Base-by-base conservation (phyloP, 1,140 invertebrate genomes). In the Coenobita brevimanus region DNA sequence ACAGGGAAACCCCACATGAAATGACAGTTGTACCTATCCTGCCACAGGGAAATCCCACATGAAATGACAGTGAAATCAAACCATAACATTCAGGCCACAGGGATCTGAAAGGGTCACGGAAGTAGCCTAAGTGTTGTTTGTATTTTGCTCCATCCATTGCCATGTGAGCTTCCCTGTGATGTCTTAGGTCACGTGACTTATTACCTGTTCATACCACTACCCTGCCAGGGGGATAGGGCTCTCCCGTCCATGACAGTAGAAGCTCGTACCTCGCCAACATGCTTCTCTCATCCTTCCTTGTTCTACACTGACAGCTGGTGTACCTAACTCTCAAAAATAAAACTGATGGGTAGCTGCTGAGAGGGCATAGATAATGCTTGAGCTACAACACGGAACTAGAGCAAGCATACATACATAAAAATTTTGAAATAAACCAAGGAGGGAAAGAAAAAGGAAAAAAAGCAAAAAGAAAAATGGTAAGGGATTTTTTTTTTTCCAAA, bases 331-430 rank as follows among this genome's bases (percentile, higher is more conserved):
- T 46, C 36, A 57, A 76, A 24, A n/a, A n/a, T n/a, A n/a, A 43
- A 46, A 76, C 24, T 60, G 60, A 54, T 79, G 75, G 76, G 54
- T 78, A 64, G 67, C 54, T 87, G 84, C 69, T 80, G 69, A 87
- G 64, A 43, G 79, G 62, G 30, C 27, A 27, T 50, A 69, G 38
- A 82, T 82, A 64, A 57, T 83, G 64, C 81, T 83, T 83, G 64
- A 83, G 85, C 85, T 87, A 87, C 85, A 87, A 87, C 85, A 87
- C 76, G 78, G 85, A 80, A 87, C 85, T 87, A 87, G 62, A 80
- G 85, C 85, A 87, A 87, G 85, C 85, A 87, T 80, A 80, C 85
- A 87, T 80, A 87, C 85, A 87, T 30, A 85, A 43, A 60, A 84
- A 27, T 75, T 41, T 13, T 46, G 38, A 76, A 50, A 50, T 17